These are phyloP conservation scores for Odontomachus brunneus DNA, from an alignment of 1,140 invertebrate species.

Conservation along the genomic window DNA sequence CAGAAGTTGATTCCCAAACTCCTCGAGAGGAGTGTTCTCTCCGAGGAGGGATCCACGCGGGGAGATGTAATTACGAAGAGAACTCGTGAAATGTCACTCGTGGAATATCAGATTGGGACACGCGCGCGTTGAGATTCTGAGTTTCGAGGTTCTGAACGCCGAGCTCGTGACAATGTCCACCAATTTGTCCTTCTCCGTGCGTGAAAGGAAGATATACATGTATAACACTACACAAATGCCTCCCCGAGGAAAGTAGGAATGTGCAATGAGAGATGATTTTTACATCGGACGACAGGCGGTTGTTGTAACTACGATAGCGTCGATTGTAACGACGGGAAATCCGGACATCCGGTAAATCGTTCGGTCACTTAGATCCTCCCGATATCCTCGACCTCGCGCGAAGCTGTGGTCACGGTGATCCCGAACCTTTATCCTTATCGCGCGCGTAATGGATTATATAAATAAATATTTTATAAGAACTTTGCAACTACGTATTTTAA, in stretches of 20 bases:
- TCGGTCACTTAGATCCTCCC: background rate
- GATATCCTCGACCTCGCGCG: background rate
- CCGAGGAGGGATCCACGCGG: background rate
- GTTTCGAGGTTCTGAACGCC: background rate
- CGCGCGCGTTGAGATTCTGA: background rate
- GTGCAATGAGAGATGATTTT: conserved; percentile 53
- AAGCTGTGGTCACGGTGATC: background rate
- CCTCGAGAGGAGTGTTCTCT: background rate
- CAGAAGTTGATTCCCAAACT: background rate
- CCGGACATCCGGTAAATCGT: background rate
- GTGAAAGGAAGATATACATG: conserved; percentile 18
- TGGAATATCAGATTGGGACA: too few relatives aligned
- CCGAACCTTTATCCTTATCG: background rate
- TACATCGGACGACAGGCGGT: conserved; percentile 1
- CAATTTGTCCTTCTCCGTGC: conserved; percentile 31
- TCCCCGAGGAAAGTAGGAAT: conserved; percentile 50
- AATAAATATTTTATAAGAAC: conserved; percentile 46
- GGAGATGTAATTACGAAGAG: too few relatives aligned
- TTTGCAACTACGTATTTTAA: conserved; percentile 34
- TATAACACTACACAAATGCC: conserved; percentile 15
- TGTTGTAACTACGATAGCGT: conserved; percentile 8
- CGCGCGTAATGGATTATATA: conserved; percentile 17
- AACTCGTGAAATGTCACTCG: too few relatives aligned
- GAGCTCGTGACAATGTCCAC: background rate
- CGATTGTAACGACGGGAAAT: background rate